Conservation (phyloP, 64 coral and sea anemone genomes). For the Pachyseris speciosa region DNA sequence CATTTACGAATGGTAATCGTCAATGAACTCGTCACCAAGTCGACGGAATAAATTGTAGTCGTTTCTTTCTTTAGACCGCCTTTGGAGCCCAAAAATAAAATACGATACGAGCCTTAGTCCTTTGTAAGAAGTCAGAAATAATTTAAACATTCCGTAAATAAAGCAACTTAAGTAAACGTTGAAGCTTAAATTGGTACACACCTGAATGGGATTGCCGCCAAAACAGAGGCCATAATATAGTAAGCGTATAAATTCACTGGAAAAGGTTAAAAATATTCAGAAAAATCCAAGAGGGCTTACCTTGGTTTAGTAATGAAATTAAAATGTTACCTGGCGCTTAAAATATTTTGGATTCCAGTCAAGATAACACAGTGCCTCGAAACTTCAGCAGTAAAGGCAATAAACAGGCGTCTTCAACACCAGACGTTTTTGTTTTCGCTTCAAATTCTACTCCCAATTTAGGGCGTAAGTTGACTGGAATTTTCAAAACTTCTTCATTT, state of each 20-base stretch:
- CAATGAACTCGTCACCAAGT: background rate
- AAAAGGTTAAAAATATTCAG: background rate
- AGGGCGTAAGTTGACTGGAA: too few relatives aligned
- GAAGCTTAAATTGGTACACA: background rate
- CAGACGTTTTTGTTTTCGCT: too few relatives aligned
- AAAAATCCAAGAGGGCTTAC: background rate
- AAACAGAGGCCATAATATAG: background rate
- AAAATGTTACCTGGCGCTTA: background rate
- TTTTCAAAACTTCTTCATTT: background rate
- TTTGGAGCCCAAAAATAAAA: background rate
- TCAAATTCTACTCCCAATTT: too few relatives aligned
- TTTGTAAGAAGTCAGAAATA: background rate
- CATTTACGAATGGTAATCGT: background rate
- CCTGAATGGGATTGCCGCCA: background rate
- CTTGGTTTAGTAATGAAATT: background rate
- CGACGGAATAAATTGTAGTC: background rate
- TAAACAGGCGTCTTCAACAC: too few relatives aligned
- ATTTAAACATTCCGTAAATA: too few relatives aligned
- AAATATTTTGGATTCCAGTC: too few relatives aligned
- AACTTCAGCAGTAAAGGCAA: too few relatives aligned
- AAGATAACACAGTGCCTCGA: too few relatives aligned
- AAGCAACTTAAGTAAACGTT: too few relatives aligned
- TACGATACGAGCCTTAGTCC: background rate
- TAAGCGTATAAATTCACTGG: background rate
- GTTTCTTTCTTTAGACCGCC: background rate